Evolutionary conservation across 2,113 vertebrate species (phyloP).

Genomic region (Protobothrops flavoviridis): DNA sequence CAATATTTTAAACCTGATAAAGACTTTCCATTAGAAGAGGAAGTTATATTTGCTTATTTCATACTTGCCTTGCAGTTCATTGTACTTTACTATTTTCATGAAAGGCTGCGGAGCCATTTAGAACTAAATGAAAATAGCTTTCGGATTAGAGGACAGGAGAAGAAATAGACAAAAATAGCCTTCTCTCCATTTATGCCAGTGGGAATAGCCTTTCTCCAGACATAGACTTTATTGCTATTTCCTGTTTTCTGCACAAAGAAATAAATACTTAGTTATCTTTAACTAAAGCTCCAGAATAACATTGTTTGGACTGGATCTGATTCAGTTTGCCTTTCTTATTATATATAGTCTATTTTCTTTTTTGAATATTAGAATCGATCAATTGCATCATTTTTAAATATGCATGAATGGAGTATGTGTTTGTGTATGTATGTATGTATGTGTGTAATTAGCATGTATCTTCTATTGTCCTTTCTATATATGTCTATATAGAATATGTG

Average conservation of each 20-base stretch:
- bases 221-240: background rate
- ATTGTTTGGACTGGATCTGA: background rate
- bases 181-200: background rate
- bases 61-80: background rate
- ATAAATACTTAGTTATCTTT: background rate
- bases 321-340: background rate
- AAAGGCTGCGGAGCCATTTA: background rate
- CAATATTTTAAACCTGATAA: background rate
- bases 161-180: background rate
- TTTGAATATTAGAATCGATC: background rate
- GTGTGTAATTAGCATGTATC: background rate
- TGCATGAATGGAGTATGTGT: background rate
- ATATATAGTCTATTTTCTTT: background rate
- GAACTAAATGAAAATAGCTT: background rate
- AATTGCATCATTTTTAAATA: background rate
- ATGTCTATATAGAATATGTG: background rate
- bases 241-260: background rate
- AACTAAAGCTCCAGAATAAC: background rate
- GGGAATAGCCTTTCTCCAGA: background rate
- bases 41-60: background rate
- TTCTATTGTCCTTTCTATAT: background rate
- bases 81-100: background rate
- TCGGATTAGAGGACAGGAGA: background rate
- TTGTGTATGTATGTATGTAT: background rate
- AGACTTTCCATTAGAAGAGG: background rate